These are phyloP conservation scores for Tribolium castaneum DNA, from an alignment of 1,140 invertebrate genomes.

Conservation along the genomic window DNA sequence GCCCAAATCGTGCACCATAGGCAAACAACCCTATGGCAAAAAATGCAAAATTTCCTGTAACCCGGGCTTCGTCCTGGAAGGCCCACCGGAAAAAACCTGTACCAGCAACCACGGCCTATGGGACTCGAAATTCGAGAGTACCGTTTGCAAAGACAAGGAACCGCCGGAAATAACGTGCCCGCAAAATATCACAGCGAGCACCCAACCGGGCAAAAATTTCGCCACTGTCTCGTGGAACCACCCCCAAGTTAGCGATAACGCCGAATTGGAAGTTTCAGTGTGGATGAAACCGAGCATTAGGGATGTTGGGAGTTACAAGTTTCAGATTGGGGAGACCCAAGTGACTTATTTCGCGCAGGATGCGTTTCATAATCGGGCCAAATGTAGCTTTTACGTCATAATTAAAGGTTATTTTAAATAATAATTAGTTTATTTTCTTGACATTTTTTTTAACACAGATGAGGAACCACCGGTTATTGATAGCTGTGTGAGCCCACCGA, in stretches of 20 bases:
- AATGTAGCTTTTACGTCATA: constrained; percentile 68
- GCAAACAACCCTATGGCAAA: constrained; percentile 67
- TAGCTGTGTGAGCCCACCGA: constrained; percentile 71
- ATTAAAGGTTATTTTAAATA: constrained; percentile 65
- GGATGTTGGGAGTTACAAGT: constrained; percentile 60
- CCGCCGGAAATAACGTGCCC: constrained; percentile 70
- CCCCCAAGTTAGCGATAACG: constrained; percentile 67
- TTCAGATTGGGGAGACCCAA: constrained; percentile 66
- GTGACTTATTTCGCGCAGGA: constrained; percentile 69
- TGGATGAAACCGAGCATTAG: constrained; percentile 66
- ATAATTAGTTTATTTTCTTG: neutral
- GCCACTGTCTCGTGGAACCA: constrained; percentile 67
- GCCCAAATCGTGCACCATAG: constrained; percentile 66
- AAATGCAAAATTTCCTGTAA: constrained; percentile 69
- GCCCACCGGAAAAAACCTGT: constrained; percentile 65
- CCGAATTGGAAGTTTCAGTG: constrained; percentile 62
- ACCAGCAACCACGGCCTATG: constrained; percentile 64
- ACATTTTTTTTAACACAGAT: constrained; percentile 64
- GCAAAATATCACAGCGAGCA: constrained; percentile 63
- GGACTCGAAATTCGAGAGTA: constrained; percentile 65
- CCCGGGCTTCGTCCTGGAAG: constrained; percentile 69
- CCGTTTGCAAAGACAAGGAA: constrained; percentile 67
- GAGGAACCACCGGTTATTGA: constrained; percentile 73
- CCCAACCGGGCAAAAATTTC: constrained; percentile 66
- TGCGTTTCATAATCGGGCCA: constrained; percentile 67